Base-by-base conservation (phyloP, 92 coral and sea anemone genomes). In the Galaxea fascicularis region DNA sequence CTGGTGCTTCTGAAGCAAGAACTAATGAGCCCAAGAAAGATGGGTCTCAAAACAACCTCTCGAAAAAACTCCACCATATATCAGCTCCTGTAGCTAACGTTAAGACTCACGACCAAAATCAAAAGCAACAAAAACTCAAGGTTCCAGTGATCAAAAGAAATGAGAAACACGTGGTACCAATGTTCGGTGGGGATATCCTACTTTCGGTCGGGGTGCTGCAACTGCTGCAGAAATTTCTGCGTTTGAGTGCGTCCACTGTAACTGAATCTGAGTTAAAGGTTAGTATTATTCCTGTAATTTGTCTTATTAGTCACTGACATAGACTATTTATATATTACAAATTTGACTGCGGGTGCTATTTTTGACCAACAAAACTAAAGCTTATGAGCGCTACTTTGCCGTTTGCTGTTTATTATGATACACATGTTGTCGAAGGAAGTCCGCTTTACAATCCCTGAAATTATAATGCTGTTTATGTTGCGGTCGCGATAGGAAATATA, bases 141-240 rank as follows among this genome's bases (percentile, higher is more conserved):
- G 73, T 15, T 46, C 56, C 74, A 16, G 11, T 9, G 65, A 45
- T n/a, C 0, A 49, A 60, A 35, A 58, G 22, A 0, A 68, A 51
- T 17, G 90, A 91, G 65, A 78, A 69, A 54, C 93, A 92, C 76
- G 62, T 89, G 41, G 99, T 92, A 3, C 98, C 98, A 13, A 94
- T 97, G 98, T 97, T 97, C 53, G 99, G 98, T 20, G 99, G 99
- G 13, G 98, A 97, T 62, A 91, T 97, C 72, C 84, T 93, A 67
- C 87, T 92, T 80, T 91, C 95, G 41, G 98, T 92, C 4, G 96
- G 95, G 26, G 89, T 89, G 20, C 77, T 97, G 27, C 83, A 62
- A 24, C 45, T 70, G 35, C 68, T 83, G 26, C 87, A 74, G 41
- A 73, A 39, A 9, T 63, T 83, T 63, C 52, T 62, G 39, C 80